Evolutionary conservation across 2,113 vertebrate genomes (phyloP).

Genomic region (Apeltes quadracus): DNA sequence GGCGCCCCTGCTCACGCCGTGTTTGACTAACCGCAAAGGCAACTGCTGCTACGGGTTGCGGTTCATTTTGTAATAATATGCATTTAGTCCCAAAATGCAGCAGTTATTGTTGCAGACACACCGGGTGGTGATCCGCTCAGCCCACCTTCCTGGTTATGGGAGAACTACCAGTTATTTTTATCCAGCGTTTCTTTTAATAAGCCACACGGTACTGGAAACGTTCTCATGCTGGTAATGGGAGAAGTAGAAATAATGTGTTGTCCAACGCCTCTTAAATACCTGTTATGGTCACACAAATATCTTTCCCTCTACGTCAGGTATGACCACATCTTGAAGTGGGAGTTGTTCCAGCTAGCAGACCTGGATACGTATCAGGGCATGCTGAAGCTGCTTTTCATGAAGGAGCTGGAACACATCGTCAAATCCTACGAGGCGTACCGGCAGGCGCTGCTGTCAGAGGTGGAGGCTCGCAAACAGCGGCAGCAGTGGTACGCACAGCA

Average conservation of each 20-base stretch:
- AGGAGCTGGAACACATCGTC: conserved; percentile 97
- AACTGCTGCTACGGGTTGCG: no score
- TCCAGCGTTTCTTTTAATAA: no score
- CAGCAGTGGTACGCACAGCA: conserved; percentile 95
- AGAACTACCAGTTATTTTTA: no score
- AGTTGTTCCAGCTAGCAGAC: conserved; percentile 97
- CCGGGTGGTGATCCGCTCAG: no score
- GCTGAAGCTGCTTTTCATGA: conserved; percentile 99
- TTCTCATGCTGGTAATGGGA: no score
- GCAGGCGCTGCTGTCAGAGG: conserved; percentile 90
- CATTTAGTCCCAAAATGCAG: no score
- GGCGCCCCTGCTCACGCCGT: no score
- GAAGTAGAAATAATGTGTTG: background rate
- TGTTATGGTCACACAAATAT: background rate
- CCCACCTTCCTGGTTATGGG: no score
- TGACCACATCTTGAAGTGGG: conserved; percentile 99
- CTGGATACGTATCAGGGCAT: conserved; percentile 99
- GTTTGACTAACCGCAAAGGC: no score
- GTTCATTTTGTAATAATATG: no score
- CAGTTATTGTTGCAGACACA: no score
- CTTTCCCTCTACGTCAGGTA: conserved; percentile 82
- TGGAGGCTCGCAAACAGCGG: conserved; percentile 92
- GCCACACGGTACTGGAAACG: no score
- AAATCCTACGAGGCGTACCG: conserved; percentile 96
- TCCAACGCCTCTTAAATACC: background rate